Conservation (phyloP, 2,888 invertebrate genomes). For the Ornithoptera alexandrae region DNA sequence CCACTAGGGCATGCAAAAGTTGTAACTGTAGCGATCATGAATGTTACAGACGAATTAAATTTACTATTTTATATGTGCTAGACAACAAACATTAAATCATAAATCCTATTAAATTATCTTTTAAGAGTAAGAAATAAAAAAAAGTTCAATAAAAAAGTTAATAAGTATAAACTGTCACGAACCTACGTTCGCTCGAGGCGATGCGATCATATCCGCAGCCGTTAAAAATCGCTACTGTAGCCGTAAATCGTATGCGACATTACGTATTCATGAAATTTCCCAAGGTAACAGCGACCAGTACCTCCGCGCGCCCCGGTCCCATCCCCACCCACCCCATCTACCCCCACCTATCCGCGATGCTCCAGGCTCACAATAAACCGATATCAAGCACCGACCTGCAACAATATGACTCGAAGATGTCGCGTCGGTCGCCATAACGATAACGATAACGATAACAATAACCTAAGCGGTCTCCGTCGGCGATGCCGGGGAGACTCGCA, state of each 20-base stretch:
- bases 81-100: no score
- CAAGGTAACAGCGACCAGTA: slow-evolving; percentile 5
- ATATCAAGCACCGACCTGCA: slow-evolving; percentile 5
- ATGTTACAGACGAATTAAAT: no score
- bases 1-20: no score
- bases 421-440: not conserved
- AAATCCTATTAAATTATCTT: no score
- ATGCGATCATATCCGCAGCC: not conserved
- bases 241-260: not conserved
- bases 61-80: no score
- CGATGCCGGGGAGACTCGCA: no score
- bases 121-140: no score
- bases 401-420: not conserved
- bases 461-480: no score
- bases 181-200: not conserved
- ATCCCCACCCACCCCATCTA: no score
- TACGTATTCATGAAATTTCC: slow-evolving; percentile 18
- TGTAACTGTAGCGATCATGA: no score
- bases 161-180: not conserved
- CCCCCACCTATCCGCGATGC: not conserved
- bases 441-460: slow-evolving; percentile 18
- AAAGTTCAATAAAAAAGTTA: not conserved
- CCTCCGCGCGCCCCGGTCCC: not conserved
- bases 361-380: slow-evolving; percentile 18
- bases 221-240: not conserved